phyloP scores from a whole-genome alignment of 1,140 invertebrate species.

The Cataglyphis hispanica region DNA sequence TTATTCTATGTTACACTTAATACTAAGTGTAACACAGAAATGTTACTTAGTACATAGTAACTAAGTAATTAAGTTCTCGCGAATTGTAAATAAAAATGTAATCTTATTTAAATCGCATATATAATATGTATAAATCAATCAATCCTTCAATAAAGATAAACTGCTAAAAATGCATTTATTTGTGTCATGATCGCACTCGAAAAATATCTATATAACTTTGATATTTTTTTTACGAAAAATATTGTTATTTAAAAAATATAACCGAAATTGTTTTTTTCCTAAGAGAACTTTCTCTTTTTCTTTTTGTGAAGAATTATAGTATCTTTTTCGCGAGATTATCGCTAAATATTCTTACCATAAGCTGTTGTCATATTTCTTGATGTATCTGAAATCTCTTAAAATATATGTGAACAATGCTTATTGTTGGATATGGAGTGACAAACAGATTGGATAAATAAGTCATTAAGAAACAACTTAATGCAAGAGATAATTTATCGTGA shows the following conservation, averaged over 20 bases:
- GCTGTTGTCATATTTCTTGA: not conserved
- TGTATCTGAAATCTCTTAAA: not conserved
- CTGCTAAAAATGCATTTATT: not conserved
- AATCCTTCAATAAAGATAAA: constrained; percentile 72
- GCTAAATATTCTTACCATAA: not conserved
- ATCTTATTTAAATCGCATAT: constrained; percentile 77
- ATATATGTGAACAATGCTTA: not conserved
- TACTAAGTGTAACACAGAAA: too few species aligned
- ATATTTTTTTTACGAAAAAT: not conserved
- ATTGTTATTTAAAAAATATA: not conserved
- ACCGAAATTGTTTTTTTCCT: not conserved
- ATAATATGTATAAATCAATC: constrained; percentile 65
- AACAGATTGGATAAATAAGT: not conserved
- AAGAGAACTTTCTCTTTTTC: too few species aligned
- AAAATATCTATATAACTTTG: not conserved
- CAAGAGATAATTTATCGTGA: constrained; percentile 49
- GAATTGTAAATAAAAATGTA: constrained; percentile 78
- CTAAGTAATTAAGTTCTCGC: constrained; percentile 50
- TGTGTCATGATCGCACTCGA: constrained; percentile 18
- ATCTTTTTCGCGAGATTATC: not conserved
- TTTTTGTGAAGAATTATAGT: not conserved
- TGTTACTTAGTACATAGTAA: too few species aligned
- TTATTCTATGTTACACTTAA: constrained; percentile 57
- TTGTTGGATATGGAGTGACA: not conserved
- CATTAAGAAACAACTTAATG: not conserved